phyloP scores from a whole-genome alignment of 2,888 invertebrate species.

The Chloroclystis v-ata region DNA sequence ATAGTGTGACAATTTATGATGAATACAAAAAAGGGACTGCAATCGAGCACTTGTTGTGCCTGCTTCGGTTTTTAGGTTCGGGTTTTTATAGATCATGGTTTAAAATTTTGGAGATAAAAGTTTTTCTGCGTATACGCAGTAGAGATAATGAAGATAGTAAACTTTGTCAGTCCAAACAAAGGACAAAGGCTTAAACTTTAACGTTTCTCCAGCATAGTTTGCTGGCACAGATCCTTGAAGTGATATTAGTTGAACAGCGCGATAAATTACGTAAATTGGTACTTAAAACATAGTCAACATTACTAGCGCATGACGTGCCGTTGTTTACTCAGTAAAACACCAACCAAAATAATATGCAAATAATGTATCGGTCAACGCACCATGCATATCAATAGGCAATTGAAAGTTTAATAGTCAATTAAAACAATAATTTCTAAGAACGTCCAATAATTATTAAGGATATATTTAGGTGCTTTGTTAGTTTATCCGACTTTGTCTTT shows the following conservation, averaged over 20 bases:
- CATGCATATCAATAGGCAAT: constrained; percentile 27
- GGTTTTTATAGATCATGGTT: constrained; percentile 66
- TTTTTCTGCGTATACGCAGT: constrained; percentile 50
- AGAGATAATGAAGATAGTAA: constrained; percentile 43
- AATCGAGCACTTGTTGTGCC: constrained; percentile 66
- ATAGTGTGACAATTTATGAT: constrained; percentile 6
- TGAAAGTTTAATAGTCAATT: constrained; percentile 29
- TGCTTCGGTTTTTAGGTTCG: constrained; percentile 50
- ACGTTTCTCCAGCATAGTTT: constrained; percentile 9
- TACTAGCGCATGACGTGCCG: constrained; percentile 8
- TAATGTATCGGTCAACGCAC: constrained; percentile 29
- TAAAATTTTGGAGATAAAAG: constrained; percentile 70
- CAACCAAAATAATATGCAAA: constrained; percentile 24
- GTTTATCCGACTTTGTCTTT: constrained; percentile 24
- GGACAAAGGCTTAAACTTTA: constrained; percentile 34
- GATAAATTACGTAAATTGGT: constrained; percentile 10
- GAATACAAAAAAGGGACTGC: constrained; percentile 37
- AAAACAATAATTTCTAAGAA: constrained; percentile 27
- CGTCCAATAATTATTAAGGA: too few species aligned
- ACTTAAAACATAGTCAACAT: constrained; percentile 13
- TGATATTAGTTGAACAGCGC: constrained; percentile 18
- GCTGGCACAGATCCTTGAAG: not conserved
- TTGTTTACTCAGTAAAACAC: constrained; percentile 20
- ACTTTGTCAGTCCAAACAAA: constrained; percentile 45
- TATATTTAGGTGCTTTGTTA: constrained; percentile 10